Conservation (phyloP, 1,140 invertebrate species). For the Rhopalosiphum maidis region DNA sequence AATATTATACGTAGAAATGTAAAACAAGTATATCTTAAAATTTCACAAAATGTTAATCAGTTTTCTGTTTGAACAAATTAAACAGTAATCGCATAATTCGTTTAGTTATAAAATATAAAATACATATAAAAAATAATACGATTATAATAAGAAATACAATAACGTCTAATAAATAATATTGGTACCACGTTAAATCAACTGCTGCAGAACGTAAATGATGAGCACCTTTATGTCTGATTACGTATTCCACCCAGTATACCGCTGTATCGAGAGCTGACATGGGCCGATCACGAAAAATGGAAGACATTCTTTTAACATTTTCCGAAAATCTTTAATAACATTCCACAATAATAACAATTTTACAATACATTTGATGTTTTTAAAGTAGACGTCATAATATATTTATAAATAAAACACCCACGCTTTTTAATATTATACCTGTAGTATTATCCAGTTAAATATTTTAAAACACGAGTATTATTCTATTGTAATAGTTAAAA, state of each 20-base stretch:
- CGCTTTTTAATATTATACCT: not conserved
- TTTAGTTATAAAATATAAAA: not conserved
- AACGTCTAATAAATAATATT: constrained; percentile 63
- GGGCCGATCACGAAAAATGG: constrained; percentile 58
- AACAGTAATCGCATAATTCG: not conserved
- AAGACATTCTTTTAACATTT: constrained; percentile 54
- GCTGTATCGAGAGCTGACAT: constrained; percentile 66
- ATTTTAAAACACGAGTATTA: not conserved
- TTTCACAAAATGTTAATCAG: not conserved
- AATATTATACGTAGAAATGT: not conserved
- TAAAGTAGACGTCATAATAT: not conserved
- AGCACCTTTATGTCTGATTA: constrained; percentile 68
- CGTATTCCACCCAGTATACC: constrained; percentile 71
- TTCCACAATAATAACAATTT: not conserved
- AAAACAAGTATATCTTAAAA: not conserved
- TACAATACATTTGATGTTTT: not conserved
- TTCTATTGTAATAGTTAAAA: not conserved
- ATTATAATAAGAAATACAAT: constrained; percentile 51
- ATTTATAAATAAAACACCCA: not conserved
- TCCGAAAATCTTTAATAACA: constrained; percentile 22
- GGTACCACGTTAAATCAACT: constrained; percentile 63
- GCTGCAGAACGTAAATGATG: constrained; percentile 62
- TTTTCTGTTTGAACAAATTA: not conserved
- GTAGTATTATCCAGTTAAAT: not conserved
- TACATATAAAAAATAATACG: not conserved